Conservation (phyloP, 2,888 invertebrate genomes). For the Pristionchus mayeri region DNA sequence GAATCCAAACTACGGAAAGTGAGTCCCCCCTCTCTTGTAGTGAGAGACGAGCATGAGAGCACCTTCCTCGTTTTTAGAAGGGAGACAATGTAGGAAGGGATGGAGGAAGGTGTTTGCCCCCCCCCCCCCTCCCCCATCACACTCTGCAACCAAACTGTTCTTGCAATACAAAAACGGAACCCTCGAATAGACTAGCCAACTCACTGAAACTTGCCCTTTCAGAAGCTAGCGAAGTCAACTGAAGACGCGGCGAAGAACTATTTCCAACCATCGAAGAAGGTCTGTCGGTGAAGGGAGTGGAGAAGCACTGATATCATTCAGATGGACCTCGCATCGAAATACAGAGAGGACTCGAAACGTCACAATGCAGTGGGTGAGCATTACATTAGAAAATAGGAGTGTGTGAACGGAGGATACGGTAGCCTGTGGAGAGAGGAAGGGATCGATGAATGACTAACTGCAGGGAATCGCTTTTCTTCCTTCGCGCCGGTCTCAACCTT, state of each 20-base stretch:
- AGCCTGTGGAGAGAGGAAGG: not conserved
- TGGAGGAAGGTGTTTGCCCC: not conserved
- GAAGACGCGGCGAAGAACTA: slow-evolving; percentile 84
- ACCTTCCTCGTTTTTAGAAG: not conserved
- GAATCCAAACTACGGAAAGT: slow-evolving; percentile 61
- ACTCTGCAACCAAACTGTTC: not conserved
- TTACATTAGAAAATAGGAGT: too few relatives aligned
- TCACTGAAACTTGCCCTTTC: slow-evolving; percentile 8
- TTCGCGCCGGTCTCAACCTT: slow-evolving; percentile 58
- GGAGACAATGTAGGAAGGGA: slow-evolving; percentile 17
- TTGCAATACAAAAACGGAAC: not conserved
- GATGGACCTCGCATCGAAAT: slow-evolving; percentile 81
- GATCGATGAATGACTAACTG: not conserved
- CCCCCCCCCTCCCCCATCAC: too few relatives aligned
- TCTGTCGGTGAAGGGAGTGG: not conserved
- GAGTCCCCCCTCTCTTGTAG: too few relatives aligned
- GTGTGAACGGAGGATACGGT: too few relatives aligned
- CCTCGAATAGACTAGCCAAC: not conserved
- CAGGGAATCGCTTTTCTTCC: slow-evolving; percentile 40
- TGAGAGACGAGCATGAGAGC: too few relatives aligned
- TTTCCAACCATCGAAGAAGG: slow-evolving; percentile 83
- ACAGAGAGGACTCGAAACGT: slow-evolving; percentile 78
- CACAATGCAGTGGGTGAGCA: slow-evolving; percentile 35
- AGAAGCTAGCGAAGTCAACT: slow-evolving; percentile 79
- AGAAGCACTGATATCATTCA: not conserved